Percentiles rank a stretch among this genome's conserved stretches.
Evolutionary conservation across 1,140 invertebrate species (phyloP).

Genomic region (Oreohelix idahoensis): DNA sequence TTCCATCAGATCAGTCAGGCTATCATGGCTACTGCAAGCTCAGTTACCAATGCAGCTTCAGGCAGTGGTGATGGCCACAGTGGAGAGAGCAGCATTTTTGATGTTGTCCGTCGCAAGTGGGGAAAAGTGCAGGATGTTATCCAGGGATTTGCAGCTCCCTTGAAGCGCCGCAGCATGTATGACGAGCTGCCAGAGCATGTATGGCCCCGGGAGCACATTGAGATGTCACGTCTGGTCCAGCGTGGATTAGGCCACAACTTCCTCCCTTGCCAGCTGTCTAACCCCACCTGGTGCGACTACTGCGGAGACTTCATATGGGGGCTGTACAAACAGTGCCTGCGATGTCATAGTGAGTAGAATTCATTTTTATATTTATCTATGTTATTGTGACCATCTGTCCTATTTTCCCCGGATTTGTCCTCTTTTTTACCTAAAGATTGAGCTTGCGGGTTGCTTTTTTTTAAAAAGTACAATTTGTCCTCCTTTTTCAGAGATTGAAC

Average conservation of each 20-base stretch:
- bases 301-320: slow-evolving; percentile 77
- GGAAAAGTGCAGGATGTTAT: slow-evolving; percentile 48
- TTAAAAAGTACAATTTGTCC: no score
- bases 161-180: slow-evolving; percentile 40
- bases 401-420: no score
- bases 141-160: slow-evolving; percentile 47
- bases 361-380: slow-evolving; percentile 19
- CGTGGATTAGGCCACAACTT: slow-evolving; percentile 67
- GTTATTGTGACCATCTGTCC: no score
- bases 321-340: slow-evolving; percentile 71
- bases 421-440: no score
- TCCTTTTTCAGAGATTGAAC: no score
- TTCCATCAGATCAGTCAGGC: slow-evolving; percentile 42
- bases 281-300: slow-evolving; percentile 76
- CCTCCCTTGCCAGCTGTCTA: slow-evolving; percentile 61
- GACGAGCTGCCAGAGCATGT: slow-evolving; percentile 39
- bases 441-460: no score
- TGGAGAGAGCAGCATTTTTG: slow-evolving; percentile 39
- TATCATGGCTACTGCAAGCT: slow-evolving; percentile 47
- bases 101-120: slow-evolving; percentile 28
- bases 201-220: slow-evolving; percentile 57
- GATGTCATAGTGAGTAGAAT: slow-evolving; percentile 70
- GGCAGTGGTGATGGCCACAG: background rate
- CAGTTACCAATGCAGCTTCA: slow-evolving; percentile 41
- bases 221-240: slow-evolving; percentile 63